Percentiles rank a stretch among this genome's conserved stretches.
Evolutionary conservation across 2,888 invertebrate species (phyloP).

Genomic region (Drosophila nigricruria): DNA sequence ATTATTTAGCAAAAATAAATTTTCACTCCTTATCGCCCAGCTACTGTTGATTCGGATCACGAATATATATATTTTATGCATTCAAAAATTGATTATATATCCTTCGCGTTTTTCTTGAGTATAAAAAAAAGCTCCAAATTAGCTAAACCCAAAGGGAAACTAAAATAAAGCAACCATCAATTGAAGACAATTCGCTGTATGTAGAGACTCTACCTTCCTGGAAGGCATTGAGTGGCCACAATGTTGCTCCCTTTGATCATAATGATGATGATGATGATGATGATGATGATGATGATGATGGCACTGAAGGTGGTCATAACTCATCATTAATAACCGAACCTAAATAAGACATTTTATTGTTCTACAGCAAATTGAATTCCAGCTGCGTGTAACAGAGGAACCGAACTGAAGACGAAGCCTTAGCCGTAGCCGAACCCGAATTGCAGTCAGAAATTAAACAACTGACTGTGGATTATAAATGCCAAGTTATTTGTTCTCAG

Average conservation of each 20-base stretch:
- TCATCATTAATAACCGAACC: constrained; percentile 81
- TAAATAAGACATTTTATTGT: constrained; percentile 81
- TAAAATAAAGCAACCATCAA: constrained; percentile 6
- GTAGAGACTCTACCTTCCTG: constrained; percentile 57
- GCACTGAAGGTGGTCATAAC: constrained; percentile 74
- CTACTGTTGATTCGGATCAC: neutral
- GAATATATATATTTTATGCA: too few species aligned
- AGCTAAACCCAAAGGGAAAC: constrained; percentile 17
- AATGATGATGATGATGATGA: constrained; percentile 27
- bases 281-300: constrained; percentile 37
- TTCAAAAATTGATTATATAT: too few species aligned
- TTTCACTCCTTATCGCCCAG: too few species aligned
- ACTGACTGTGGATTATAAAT: constrained; percentile 47
- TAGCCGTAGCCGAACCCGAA: constrained; percentile 6
- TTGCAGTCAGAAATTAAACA: constrained; percentile 39
- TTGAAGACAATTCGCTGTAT: constrained; percentile 42
- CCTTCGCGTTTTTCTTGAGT: neutral
- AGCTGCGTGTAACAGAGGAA: constrained; percentile 62
- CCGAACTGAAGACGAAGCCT: neutral
- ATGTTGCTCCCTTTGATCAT: constrained; percentile 37
- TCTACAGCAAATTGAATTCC: constrained; percentile 75
- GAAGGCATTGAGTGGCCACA: constrained; percentile 51
- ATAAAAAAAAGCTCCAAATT: constrained; percentile 22
- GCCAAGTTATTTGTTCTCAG: constrained; percentile 41
- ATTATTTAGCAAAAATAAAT: too few species aligned